Percentiles rank a stretch among this genome's conserved stretches.
Evolutionary conservation across 2,888 invertebrate species (phyloP).

Genomic region (Sesia bembeciformis): DNA sequence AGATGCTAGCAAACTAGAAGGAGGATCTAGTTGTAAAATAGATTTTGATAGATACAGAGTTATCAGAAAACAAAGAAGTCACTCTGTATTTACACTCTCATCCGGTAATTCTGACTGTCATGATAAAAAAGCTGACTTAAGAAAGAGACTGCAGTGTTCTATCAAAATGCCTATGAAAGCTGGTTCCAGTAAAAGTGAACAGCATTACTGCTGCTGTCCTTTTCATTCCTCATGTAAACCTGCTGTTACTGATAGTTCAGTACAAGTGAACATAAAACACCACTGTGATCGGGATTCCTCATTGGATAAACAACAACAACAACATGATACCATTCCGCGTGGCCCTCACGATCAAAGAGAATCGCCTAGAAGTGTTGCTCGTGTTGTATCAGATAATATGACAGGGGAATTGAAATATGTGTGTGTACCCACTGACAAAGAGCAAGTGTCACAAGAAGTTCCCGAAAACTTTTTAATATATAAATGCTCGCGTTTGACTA

Average conservation of each 20-base stretch:
- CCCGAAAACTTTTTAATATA: slow-evolving; percentile 43
- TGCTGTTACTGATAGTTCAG: slow-evolving; percentile 41
- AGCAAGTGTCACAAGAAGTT: slow-evolving; percentile 16
- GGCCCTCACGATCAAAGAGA: background rate
- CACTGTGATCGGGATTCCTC: slow-evolving; percentile 9
- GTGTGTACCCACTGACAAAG: slow-evolving; percentile 41
- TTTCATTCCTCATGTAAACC: slow-evolving; percentile 29
- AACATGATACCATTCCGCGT: background rate
- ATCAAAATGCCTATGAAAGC: slow-evolving; percentile 24
- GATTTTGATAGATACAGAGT: slow-evolving; percentile 21
- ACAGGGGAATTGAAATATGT: slow-evolving; percentile 39
- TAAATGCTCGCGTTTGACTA: slow-evolving; percentile 40
- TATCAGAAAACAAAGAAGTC: slow-evolving; percentile 43
- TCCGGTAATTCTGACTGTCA: slow-evolving; percentile 43
- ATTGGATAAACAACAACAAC: background rate
- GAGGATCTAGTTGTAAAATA: slow-evolving; percentile 31
- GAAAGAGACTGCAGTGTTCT: slow-evolving; percentile 32
- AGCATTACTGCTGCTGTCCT: slow-evolving; percentile 42
- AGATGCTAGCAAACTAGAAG: slow-evolving; percentile 61
- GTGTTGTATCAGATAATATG: slow-evolving; percentile 1
- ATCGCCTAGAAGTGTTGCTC: slow-evolving; percentile 10
- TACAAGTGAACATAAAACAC: slow-evolving; percentile 41
- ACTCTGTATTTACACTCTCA: slow-evolving; percentile 62
- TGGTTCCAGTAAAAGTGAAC: slow-evolving; percentile 23
- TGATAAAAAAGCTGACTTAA: slow-evolving; percentile 30